Evolutionary conservation across 2,888 invertebrate genomes (phyloP).

Genomic region (Taphrorychus bicolor): DNA sequence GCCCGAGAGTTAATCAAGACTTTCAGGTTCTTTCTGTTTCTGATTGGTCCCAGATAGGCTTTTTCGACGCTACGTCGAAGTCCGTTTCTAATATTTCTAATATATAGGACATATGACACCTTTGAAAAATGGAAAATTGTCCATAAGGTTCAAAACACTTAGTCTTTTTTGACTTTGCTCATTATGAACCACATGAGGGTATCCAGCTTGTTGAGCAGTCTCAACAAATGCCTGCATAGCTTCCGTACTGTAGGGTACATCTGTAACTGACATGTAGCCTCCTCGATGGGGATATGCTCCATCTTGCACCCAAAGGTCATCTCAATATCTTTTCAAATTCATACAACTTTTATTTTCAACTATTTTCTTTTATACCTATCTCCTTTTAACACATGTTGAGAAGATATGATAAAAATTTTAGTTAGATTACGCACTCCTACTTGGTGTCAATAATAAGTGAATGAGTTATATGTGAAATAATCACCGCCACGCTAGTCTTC

Average conservation of each 20-base stretch:
- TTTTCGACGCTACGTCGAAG: slow-evolving; percentile 71
- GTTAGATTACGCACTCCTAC: background rate
- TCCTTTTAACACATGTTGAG: no score
- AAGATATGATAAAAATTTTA: no score
- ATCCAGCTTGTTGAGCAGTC: slow-evolving; percentile 71
- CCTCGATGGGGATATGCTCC: slow-evolving; percentile 57
- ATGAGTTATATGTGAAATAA: background rate
- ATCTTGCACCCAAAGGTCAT: slow-evolving; percentile 40
- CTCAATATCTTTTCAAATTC: background rate
- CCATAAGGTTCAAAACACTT: slow-evolving; percentile 16
- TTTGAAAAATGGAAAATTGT: slow-evolving; percentile 4
- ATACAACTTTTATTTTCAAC: no score
- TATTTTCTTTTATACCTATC: no score
- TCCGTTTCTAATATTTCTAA: slow-evolving; percentile 66
- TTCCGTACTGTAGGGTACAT: slow-evolving; percentile 58
- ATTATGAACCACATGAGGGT: slow-evolving; percentile 74
- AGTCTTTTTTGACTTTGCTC: slow-evolving; percentile 68
- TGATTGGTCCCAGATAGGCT: slow-evolving; percentile 68
- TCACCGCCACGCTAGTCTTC: slow-evolving; percentile 54
- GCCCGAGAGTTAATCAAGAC: slow-evolving; percentile 69
- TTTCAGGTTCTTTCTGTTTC: slow-evolving; percentile 70
- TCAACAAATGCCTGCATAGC: slow-evolving; percentile 65
- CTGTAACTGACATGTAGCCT: slow-evolving; percentile 55
- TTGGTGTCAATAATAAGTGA: background rate
- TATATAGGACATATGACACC: slow-evolving; percentile 66